phyloP scores from a whole-genome alignment of 2,113 vertebrate species.

The Xenopus borealis region DNA sequence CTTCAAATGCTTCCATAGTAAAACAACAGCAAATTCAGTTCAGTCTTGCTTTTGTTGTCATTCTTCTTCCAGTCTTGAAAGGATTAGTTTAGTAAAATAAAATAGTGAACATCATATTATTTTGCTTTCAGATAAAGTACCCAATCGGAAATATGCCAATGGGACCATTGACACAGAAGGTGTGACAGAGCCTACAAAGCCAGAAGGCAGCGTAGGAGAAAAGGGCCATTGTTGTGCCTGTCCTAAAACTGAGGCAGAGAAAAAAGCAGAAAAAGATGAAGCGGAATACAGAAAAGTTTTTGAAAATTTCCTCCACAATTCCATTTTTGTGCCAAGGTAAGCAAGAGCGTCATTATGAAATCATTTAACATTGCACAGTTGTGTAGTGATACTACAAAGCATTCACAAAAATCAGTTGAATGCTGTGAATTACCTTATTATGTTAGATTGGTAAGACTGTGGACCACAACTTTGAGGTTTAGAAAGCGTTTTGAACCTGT shows the following conservation, averaged over 20 bases:
- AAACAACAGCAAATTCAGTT: too few species aligned
- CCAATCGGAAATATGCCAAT: constrained; percentile 79
- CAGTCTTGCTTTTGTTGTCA: too few species aligned
- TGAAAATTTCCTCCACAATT: constrained; percentile 96
- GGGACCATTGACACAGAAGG: constrained; percentile 83
- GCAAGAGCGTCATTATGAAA: too few species aligned
- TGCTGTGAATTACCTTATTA: too few species aligned
- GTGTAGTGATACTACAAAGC: too few species aligned
- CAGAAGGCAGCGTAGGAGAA: constrained; percentile 72
- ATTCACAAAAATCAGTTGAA: too few species aligned
- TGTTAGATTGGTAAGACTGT: too few species aligned
- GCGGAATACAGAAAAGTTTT: constrained; percentile 86
- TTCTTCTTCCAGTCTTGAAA: too few species aligned
- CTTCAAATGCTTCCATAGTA: too few species aligned
- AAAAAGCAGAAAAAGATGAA: constrained; percentile 84
- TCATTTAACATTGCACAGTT: too few species aligned
- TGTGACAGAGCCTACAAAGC: constrained; percentile 82
- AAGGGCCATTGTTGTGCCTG: constrained; percentile 85
- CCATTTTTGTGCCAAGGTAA: constrained; percentile 93
- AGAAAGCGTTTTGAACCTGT: too few species aligned
- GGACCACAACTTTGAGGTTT: too few species aligned
- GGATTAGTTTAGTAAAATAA: neutral
- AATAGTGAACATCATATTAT: neutral
- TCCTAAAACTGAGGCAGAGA: constrained; percentile 87
- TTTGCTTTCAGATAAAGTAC: constrained; percentile 78